phyloP scores from a whole-genome alignment of 2,888 invertebrate species.

The Callimorpha dominula region DNA sequence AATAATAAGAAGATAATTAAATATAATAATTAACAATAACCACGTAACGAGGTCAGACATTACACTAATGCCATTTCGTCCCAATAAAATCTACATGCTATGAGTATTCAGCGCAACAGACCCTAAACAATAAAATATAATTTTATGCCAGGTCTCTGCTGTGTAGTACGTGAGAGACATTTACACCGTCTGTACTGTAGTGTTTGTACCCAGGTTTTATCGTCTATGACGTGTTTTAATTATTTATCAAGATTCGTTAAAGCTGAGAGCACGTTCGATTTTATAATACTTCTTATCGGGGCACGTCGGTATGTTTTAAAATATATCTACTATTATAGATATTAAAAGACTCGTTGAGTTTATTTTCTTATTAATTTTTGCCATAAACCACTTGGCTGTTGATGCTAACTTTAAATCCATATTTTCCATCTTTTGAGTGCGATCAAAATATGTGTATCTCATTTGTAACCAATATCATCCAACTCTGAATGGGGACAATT shows the following conservation, averaged over 20 bases:
- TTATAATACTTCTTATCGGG: neutral
- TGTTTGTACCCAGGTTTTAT: slow-evolving; percentile 8
- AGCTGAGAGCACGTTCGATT: slow-evolving; percentile 12
- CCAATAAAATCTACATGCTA: slow-evolving; percentile 3
- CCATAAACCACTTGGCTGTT: neutral
- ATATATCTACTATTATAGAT: neutral
- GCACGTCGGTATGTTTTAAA: neutral
- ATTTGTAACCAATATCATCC: no score
- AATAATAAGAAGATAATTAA: neutral
- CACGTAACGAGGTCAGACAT: slow-evolving; percentile 1
- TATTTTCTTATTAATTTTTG: neutral
- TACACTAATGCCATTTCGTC: neutral
- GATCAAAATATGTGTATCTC: neutral
- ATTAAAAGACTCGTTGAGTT: neutral
- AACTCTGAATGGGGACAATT: no score
- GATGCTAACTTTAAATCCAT: neutral
- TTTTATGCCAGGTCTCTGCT: slow-evolving; percentile 6
- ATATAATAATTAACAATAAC: neutral
- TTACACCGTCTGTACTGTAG: neutral
- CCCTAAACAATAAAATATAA: slow-evolving; percentile 5
- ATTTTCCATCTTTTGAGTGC: neutral
- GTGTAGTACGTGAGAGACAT: slow-evolving; percentile 10
- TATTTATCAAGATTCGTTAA: slow-evolving; percentile 13
- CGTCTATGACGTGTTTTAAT: slow-evolving; percentile 4
- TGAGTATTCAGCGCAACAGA: neutral